phyloP scores from a whole-genome alignment of 2,888 invertebrate genomes.

The Cryptocheilus praepositus region DNA sequence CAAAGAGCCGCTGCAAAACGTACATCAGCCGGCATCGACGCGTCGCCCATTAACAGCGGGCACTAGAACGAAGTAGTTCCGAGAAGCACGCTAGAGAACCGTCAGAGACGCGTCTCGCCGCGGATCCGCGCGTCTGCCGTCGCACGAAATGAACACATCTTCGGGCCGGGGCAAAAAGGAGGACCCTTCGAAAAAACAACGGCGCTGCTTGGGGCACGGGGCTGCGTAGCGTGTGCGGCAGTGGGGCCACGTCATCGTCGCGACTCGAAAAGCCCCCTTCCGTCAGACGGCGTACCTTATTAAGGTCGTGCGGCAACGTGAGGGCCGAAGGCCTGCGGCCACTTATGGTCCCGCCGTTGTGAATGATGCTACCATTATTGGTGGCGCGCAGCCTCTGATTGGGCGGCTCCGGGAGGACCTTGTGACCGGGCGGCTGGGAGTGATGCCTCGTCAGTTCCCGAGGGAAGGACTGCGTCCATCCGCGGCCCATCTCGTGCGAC shows the following conservation, averaged over 20 bases:
- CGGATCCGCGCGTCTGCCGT: too few species aligned
- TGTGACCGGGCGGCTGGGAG: constrained; percentile 66
- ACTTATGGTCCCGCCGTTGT: constrained; percentile 89
- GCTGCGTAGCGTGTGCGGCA: neutral
- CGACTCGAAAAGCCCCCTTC: constrained; percentile 28
- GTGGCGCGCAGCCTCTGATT: constrained; percentile 85
- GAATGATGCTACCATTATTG: constrained; percentile 88
- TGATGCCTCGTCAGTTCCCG: constrained; percentile 62
- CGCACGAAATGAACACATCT: neutral
- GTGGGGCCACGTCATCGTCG: constrained; percentile 23
- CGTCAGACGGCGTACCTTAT: constrained; percentile 55
- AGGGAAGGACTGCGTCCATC: constrained; percentile 68
- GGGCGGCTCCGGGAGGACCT: constrained; percentile 83
- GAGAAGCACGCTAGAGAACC: too few species aligned
- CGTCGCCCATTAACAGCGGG: too few species aligned
- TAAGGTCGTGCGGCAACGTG: constrained; percentile 68
- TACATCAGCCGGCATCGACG: too few species aligned
- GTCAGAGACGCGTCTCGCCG: too few species aligned
- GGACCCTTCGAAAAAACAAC: neutral
- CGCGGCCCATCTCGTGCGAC: constrained; percentile 56
- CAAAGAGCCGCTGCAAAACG: too few species aligned
- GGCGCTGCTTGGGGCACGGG: neutral
- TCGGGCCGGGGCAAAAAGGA: neutral
- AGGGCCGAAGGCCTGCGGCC: constrained; percentile 78
- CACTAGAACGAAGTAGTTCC: too few species aligned